Evolutionary conservation across 2,113 vertebrate genomes (phyloP), one percentile per base, ranked within the genome.

Genomic region (Pithys albifrons): DNA sequence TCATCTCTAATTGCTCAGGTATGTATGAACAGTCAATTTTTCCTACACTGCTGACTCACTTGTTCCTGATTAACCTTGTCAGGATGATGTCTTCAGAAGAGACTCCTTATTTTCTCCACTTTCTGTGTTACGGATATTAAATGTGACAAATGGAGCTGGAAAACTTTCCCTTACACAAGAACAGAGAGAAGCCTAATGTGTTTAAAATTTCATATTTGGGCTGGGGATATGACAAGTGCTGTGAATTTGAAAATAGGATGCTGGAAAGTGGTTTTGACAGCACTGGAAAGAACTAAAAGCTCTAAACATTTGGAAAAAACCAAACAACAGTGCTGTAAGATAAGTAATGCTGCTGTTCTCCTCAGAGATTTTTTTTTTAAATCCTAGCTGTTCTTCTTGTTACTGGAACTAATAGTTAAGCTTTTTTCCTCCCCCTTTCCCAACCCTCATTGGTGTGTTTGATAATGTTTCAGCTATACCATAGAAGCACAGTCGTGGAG

Each of bases 131-230:
- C 10, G 5, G 11, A 71, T 73, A 84, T 86, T 64, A 83, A 84
- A 92, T 41, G 37, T 92, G 86, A 86, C 46, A 95, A 96, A 83
- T 25, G 20, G 66, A 89, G 35, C 29, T 74, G 65, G 69, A 85
- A 95, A 71, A 51, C 14, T 27, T 83, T 52, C 10, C 51, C 18
- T 74, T 74, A 41, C 48, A 66, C 20, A 75, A 80, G 51, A 92
- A 82, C 41, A 90, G 59, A 67, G 46, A 86, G 52, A 81, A 80
- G 25, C 28, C 5, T 77, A 86, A 91, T 16, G 45, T 39, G 14
- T 92, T 95, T 93, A 95, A 83, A 92, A 72, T 81, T 93, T 91
- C 14, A 75, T 92, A 39, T 84, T 84, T 67, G 48, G 43, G 18
- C 14, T 59, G 17, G 5, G 23, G 8, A 35, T 67, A 19, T 77